Evolutionary conservation across 2,113 vertebrate species (phyloP).

Genomic region (Erythrolamprus reginae): DNA sequence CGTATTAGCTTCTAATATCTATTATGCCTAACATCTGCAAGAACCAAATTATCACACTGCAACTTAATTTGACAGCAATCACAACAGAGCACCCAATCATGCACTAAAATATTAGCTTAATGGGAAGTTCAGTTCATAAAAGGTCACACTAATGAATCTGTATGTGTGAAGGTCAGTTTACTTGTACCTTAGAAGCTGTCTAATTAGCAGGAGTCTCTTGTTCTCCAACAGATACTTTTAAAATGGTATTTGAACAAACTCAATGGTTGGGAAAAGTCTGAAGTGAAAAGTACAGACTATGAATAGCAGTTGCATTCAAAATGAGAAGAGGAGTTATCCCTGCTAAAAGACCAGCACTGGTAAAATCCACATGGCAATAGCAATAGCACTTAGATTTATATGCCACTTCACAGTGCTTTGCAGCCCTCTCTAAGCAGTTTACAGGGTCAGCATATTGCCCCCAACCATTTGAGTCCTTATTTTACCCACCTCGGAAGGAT

Average conservation of each 20-base stretch:
- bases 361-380: not conserved
- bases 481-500: no score
- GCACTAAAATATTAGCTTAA: not conserved
- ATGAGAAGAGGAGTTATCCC: accelerated
- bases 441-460: no score
- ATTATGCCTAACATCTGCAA: accelerated
- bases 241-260: conserved; percentile 17
- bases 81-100: not conserved
- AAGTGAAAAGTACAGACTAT: not conserved
- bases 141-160: conserved; percentile 42
- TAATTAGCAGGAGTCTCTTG: conserved; percentile 45
- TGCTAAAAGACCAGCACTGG: no score
- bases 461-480: no score
- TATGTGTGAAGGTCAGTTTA: conserved; percentile 8
- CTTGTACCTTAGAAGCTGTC: accelerated
- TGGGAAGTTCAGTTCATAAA: not conserved
- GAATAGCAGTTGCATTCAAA: accelerated
- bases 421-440: no score
- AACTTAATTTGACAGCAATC: conserved; percentile 13
- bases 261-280: not conserved
- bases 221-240: conserved; percentile 10
- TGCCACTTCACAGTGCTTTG: no score
- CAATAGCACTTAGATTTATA: no score
- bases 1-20: accelerated
- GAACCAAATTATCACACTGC: accelerated